Percentiles rank a stretch among this genome's conserved stretches.
These are phyloP conservation scores for Athene cunicularia DNA, from an alignment of 2,113 vertebrate species.

Conservation along the genomic window DNA sequence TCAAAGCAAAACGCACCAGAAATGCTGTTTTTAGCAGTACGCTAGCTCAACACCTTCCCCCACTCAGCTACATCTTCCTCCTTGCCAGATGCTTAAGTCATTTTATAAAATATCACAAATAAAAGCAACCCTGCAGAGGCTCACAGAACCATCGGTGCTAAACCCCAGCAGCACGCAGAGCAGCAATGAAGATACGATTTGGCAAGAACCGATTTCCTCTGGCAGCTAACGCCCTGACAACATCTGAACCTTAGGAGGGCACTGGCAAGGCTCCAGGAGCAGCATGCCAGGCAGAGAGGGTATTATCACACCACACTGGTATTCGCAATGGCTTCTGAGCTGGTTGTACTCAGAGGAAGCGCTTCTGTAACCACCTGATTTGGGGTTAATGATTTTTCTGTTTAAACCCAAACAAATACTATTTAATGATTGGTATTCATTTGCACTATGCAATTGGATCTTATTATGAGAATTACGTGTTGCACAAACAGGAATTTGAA, in stretches of 20 bases:
- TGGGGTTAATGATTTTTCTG: neutral
- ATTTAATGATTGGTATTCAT: neutral
- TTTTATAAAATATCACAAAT: neutral
- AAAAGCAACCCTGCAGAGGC: neutral
- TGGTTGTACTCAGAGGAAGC: neutral
- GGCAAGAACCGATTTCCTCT: neutral
- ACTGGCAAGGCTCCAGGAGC: constrained; percentile 11
- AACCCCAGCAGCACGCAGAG: neutral
- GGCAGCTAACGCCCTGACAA: neutral
- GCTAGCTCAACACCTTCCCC: neutral
- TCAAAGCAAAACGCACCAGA: neutral
- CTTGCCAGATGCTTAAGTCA: neutral
- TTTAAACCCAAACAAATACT: neutral
- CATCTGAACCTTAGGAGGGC: neutral
- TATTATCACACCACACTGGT: rapidly evolving
- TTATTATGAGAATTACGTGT: neutral
- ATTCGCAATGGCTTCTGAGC: neutral
- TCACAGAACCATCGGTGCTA: neutral
- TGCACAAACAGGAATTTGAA: neutral
- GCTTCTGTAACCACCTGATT: neutral
- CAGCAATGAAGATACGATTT: neutral
- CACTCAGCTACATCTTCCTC: neutral
- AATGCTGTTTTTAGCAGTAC: neutral
- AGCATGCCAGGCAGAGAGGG: neutral
- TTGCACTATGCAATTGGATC: neutral